phyloP scores from a whole-genome alignment of 2,888 invertebrate species.

The Diloba caeruleocephala region DNA sequence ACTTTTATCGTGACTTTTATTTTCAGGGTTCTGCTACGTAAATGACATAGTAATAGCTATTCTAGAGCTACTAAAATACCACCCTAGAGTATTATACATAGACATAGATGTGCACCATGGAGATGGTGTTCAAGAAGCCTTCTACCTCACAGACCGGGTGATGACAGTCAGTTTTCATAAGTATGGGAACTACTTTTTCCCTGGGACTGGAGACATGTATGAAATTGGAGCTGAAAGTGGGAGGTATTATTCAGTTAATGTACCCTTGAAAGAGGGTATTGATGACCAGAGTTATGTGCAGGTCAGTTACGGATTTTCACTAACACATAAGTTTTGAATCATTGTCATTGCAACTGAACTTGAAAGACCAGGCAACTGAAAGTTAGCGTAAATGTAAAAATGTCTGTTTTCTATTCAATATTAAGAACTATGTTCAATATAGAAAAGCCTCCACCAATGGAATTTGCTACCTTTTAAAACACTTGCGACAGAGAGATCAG shows the following conservation, averaged over 20 bases:
- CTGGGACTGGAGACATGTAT: conserved; percentile 99
- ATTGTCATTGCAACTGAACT: no score
- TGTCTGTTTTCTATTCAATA: no score
- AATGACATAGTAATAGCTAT: conserved; percentile 99
- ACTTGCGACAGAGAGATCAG: no score
- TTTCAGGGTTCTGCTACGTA: conserved; percentile 98
- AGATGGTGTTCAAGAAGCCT: conserved; percentile 99
- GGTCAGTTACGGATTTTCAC: no score
- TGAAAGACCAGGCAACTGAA: no score
- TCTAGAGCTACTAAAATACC: conserved; percentile 97
- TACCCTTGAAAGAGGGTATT: conserved; percentile 99
- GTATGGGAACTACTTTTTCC: conserved; percentile 99
- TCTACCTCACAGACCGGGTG: conserved; percentile 98
- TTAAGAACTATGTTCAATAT: no score
- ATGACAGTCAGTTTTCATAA: conserved; percentile 99
- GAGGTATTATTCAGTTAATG: conserved; percentile 99
- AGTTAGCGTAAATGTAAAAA: no score
- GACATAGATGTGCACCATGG: conserved; percentile 99
- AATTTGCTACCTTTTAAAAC: no score
- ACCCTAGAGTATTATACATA: conserved; percentile 98
- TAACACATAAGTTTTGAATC: no score
- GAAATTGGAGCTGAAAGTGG: conserved; percentile 99
- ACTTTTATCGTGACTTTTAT: neutral
- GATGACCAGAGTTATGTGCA: conserved; percentile 97
- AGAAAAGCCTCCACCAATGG: no score